Percentiles rank a stretch among this genome's conserved stretches.
Evolutionary conservation across 2,888 invertebrate genomes (phyloP).

Genomic region (Trichopoda pennipes): DNA sequence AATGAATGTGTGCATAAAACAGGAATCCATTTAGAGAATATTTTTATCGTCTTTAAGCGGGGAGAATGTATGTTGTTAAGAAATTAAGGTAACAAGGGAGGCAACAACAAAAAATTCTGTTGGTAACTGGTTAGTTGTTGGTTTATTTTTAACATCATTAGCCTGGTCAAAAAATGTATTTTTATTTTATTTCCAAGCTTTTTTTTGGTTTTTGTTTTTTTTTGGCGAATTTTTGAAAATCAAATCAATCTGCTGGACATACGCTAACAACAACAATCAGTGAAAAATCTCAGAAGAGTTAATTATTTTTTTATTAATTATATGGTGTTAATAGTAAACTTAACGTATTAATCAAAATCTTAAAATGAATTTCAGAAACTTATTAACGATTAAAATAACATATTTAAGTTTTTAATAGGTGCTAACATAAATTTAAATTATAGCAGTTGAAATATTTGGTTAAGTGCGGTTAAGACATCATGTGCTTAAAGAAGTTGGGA

Average conservation of each 20-base stretch:
- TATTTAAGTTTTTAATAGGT: no score
- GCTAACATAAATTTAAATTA: no score
- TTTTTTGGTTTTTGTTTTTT: no score
- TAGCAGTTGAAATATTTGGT: no score
- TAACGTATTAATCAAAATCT: no score
- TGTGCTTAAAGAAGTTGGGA: no score
- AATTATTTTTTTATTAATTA: slow-evolving; percentile 14
- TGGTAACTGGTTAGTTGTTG: slow-evolving; percentile 44
- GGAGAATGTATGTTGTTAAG: slow-evolving; percentile 17
- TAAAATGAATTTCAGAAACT: no score
- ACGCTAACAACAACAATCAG: neutral
- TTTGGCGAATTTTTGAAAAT: slow-evolving; percentile 15
- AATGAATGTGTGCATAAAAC: slow-evolving; percentile 44
- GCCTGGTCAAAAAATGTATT: slow-evolving; percentile 39
- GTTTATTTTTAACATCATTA: slow-evolving; percentile 40
- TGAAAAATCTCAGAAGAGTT: no score
- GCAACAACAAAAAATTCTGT: slow-evolving; percentile 33
- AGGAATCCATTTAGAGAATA: slow-evolving; percentile 60
- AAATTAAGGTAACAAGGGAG: slow-evolving; percentile 63
- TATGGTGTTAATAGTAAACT: neutral
- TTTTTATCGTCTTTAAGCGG: slow-evolving; percentile 29
- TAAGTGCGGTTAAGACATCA: no score
- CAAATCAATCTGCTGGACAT: neutral
- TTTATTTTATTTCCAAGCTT: slow-evolving; percentile 11
- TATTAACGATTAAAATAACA: no score